These are phyloP conservation scores for Tromatobia lineatoria DNA, from an alignment of 2,888 invertebrate genomes.

Conservation along the genomic window DNA sequence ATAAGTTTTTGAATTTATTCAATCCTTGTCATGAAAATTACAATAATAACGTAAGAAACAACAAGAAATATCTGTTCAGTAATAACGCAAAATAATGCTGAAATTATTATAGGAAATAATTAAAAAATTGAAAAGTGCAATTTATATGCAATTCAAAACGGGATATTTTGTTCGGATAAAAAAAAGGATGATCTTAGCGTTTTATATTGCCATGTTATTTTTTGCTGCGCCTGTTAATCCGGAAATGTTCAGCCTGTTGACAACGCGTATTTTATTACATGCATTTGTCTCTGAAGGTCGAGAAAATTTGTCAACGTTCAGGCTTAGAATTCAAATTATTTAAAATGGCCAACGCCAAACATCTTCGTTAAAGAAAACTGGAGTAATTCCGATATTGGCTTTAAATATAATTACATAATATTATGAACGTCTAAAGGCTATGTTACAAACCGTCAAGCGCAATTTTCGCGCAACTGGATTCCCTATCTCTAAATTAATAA, in stretches of 20 bases:
- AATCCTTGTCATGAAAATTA: no score
- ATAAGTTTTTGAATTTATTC: no score
- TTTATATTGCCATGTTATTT: background rate
- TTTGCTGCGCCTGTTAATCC: background rate
- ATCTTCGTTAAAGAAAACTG: background rate
- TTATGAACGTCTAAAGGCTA: background rate
- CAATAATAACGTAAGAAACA: no score
- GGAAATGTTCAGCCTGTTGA: background rate
- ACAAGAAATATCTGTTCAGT: no score
- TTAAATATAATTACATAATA: background rate
- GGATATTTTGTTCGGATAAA: background rate
- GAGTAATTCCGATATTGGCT: background rate
- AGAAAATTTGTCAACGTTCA: background rate
- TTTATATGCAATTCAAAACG: background rate
- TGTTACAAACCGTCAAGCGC: background rate
- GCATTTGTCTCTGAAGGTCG: background rate
- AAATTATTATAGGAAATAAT: no score
- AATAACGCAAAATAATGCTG: no score
- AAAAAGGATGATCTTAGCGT: background rate
- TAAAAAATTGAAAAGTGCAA: background rate
- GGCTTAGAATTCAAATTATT: constrained; percentile 4
- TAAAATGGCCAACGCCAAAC: background rate
- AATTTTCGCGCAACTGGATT: background rate
- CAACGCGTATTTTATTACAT: background rate
- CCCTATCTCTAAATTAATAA: background rate